These are phyloP conservation scores for Platycheirus rosarum DNA, from an alignment of 2,888 invertebrate genomes.

Conservation along the genomic window DNA sequence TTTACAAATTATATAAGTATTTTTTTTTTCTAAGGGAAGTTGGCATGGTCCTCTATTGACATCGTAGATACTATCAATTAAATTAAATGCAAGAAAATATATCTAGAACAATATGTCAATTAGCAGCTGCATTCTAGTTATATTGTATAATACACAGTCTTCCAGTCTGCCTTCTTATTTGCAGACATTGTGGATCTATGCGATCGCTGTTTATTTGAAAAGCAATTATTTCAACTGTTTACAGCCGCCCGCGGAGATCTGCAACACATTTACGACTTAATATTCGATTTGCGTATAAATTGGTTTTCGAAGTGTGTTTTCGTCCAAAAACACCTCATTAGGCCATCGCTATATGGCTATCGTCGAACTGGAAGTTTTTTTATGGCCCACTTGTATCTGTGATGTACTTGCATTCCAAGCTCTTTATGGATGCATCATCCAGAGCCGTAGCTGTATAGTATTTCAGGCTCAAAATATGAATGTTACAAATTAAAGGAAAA, in stretches of 20 bases:
- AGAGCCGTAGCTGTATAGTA: conserved; percentile 18
- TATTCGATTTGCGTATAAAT: conserved; percentile 62
- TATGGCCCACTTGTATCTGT: conserved; percentile 25
- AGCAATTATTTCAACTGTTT: conserved; percentile 75
- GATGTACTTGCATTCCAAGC: conserved; percentile 4
- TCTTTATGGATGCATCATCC: background rate
- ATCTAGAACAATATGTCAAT: background rate
- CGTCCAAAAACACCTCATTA: conserved; percentile 46
- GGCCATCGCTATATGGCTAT: conserved; percentile 34
- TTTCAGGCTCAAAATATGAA: background rate
- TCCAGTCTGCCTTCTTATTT: background rate
- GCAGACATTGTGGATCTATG: conserved; percentile 34
- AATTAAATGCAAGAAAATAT: background rate
- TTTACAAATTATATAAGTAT: conserved; percentile 28
- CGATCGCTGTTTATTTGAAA: conserved; percentile 74
- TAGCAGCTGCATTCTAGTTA: conserved; percentile 9
- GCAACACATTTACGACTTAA: conserved; percentile 76
- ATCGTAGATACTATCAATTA: background rate
- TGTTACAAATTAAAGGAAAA: too few relatives aligned
- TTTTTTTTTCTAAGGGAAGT: background rate
- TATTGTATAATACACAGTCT: too few relatives aligned
- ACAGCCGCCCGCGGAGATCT: conserved; percentile 74
- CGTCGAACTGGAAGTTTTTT: background rate
- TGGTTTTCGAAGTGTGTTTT: conserved; percentile 42
- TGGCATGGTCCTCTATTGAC: too few relatives aligned